Conservation (phyloP, 2,888 invertebrate species). For the Rhamnusium bicolor region DNA sequence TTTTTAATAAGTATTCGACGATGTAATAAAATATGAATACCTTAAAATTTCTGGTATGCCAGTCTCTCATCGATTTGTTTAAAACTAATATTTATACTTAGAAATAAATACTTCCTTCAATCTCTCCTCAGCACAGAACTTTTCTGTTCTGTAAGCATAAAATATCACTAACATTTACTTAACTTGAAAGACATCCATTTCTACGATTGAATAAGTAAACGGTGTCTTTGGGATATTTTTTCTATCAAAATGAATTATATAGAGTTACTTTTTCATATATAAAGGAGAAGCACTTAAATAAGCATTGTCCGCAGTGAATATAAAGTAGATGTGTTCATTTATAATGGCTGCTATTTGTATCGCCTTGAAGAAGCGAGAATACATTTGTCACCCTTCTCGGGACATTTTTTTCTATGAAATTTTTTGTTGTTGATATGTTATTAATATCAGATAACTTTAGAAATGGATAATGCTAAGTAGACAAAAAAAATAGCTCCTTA, state of each 20-base stretch:
- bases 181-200: not conserved
- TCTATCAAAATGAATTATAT: constrained; percentile 8
- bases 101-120: not conserved
- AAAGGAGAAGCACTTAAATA: constrained; percentile 7
- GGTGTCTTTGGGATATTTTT: not conserved
- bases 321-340: constrained; percentile 12
- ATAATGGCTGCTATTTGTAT: constrained; percentile 4
- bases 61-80: too few species aligned
- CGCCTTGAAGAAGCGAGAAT: not conserved
- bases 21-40: too few species aligned
- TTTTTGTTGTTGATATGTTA: not conserved
- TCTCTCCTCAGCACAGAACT: not conserved
- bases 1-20: too few species aligned
- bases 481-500: too few species aligned
- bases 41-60: too few species aligned
- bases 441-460: not conserved
- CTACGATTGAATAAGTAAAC: not conserved
- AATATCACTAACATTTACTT: constrained; percentile 5
- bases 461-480: not conserved
- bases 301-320: constrained; percentile 21
- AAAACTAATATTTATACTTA: too few species aligned
- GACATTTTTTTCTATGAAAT: not conserved
- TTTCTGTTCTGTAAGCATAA: not conserved
- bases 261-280: not conserved
- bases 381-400: not conserved